Conservation (phyloP, 2,797 vertebrate genomes). For the Sebastes nivosus region DNA sequence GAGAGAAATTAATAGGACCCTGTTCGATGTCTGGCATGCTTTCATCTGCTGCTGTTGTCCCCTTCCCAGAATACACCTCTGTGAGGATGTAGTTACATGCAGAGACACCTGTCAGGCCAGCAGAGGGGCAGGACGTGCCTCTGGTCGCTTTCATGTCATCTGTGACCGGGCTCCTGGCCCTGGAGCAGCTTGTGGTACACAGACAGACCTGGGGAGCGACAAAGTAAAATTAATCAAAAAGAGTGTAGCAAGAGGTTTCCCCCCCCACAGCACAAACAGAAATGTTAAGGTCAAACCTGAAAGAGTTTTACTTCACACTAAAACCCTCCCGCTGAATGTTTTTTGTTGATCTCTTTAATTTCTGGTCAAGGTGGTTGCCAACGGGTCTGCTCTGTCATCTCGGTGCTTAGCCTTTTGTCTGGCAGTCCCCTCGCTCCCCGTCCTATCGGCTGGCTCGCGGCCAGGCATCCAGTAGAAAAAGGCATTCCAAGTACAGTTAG, state of each 20-base stretch:
- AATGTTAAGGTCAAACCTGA: constrained; percentile 1
- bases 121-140: constrained; percentile 57
- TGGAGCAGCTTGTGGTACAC: constrained; percentile 75
- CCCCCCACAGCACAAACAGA: neutral
- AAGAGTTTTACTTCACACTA: constrained; percentile 7
- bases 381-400: constrained; percentile 30
- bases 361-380: constrained; percentile 27
- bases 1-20: constrained; percentile 70
- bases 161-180: constrained; percentile 65
- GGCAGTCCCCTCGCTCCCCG: constrained; percentile 13
- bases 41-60: constrained; percentile 66
- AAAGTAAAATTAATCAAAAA: constrained; percentile 5
- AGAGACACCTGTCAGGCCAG: constrained; percentile 75
- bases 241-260: neutral
- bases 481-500: constrained; percentile 76
- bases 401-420: constrained; percentile 32
- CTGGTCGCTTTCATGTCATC: constrained; percentile 75
- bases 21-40: constrained; percentile 62
- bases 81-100: constrained; percentile 73
- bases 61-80: constrained; percentile 70
- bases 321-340: constrained; percentile 1
- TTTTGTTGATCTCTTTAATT: constrained; percentile 21
- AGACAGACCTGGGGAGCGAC: constrained; percentile 69
- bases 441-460: constrained; percentile 66
- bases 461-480: constrained; percentile 77